Evolutionary conservation across 2,113 vertebrate species (phyloP), one percentile per base, ranked within the genome.

Genomic region (Coptodon rendalli): DNA sequence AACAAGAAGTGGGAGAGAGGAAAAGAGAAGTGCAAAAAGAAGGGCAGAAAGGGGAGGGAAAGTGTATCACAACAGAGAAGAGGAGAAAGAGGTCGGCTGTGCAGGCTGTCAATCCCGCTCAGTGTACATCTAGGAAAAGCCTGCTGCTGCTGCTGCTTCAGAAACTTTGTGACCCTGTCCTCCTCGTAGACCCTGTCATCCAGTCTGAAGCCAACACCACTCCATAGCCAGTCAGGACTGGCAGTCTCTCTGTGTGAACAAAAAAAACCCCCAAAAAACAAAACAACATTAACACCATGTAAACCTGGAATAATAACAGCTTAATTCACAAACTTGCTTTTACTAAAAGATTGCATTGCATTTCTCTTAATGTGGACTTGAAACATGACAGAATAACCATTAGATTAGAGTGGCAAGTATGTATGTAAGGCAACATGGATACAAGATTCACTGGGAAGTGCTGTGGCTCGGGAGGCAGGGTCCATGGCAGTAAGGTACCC

Each of bases 161-260:
- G 83, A 79, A 52, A 90, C 80, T 40, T 83, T 66, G 86, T 38
- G 63, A 81, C 78, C 89, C 93, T 89, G 92, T 94, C 92, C 93
- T 94, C 92, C 91, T 83, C 92, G 85, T 83, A 88, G 91, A 94
- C 88, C 79, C 94, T 91, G 95, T 97, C 96, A 97, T 97, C 96
- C 96, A 91, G 96, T 96, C 94, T 97, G 96, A 86, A 96, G 94
- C 88, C 95, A 94, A 90, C 94, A 93, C 96, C 94, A 95, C 95
- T 95, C 96, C 97, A 97, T 97, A 93, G 87, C 92, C 90, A 6
- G 92, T 89, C 90, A 90, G 90, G 88, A 87, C 11, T 29, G 92
- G 29, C 80, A 13, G 87, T 61, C 86, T 79, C 19, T 27, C 86
- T 91, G 85, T 29, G 76, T 7, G 56, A 38, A 86, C 68, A 80